Percentiles rank a stretch among this genome's conserved stretches.
phyloP scores from a whole-genome alignment of 2,113 vertebrate species.

The Tachuris rubrigastra region DNA sequence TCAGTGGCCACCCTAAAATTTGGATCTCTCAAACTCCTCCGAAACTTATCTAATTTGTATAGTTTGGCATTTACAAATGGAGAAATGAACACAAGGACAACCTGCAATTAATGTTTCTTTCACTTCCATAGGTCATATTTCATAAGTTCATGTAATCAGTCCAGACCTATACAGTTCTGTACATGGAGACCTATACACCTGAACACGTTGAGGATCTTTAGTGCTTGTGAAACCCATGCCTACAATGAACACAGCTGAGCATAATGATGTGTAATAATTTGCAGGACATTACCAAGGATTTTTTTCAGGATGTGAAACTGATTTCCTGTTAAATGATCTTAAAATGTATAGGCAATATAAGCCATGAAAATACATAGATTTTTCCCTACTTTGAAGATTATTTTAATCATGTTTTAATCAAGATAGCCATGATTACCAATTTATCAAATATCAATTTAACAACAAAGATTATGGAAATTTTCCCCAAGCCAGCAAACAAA shows the following conservation, averaged over 20 bases:
- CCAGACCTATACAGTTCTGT: neutral
- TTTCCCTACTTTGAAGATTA: conserved; percentile 15
- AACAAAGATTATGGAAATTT: conserved; percentile 70
- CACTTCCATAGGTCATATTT: neutral
- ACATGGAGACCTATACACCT: neutral
- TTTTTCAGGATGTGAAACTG: neutral
- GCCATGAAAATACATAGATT: conserved; percentile 4
- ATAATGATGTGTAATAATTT: neutral
- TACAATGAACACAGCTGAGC: neutral
- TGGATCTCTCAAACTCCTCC: neutral
- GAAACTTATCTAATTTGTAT: neutral
- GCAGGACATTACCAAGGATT: neutral
- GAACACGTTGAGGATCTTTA: neutral
- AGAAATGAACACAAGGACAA: neutral
- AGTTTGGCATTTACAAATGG: neutral
- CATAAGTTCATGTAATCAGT: neutral
- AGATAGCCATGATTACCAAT: conserved; percentile 33
- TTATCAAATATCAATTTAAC: conserved; percentile 68
- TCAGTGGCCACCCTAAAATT: neutral
- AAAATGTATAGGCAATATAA: conserved; percentile 27
- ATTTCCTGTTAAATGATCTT: conserved; percentile 26
- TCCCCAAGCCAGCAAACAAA: neutral
- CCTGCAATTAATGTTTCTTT: neutral
- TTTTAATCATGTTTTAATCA: conserved; percentile 67
- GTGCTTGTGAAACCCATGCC: neutral